A percentile compares a stretch with the other conserved stretches of the same genome.
Evolutionary conservation across 2,113 vertebrate genomes (phyloP).

Genomic region (Ceyx cyanopectus): DNA sequence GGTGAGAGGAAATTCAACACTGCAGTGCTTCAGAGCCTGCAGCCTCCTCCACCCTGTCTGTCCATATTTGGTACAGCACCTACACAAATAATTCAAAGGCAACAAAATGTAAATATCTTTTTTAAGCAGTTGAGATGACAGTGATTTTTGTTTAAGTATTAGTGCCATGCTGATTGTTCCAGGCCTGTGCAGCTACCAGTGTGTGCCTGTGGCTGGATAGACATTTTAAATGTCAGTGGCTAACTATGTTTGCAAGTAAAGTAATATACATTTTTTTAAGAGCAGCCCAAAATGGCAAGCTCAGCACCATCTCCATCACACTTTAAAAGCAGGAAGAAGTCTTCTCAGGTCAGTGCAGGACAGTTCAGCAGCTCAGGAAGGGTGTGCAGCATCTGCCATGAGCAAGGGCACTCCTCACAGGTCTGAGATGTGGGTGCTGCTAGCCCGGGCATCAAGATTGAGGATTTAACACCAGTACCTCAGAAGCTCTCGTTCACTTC

Average conservation of each 20-base stretch:
- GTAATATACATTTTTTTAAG: slow-evolving; percentile 54
- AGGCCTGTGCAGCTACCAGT: slow-evolving; percentile 46
- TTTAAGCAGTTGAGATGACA: slow-evolving; percentile 42
- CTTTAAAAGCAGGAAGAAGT: neutral
- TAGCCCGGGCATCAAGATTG: neutral
- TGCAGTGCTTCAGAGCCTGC: neutral
- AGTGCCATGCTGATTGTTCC: slow-evolving; percentile 54
- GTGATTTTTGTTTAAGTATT: slow-evolving; percentile 46
- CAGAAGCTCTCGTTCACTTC: neutral
- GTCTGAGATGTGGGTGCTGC: neutral
- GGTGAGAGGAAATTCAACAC: neutral
- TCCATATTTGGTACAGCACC: neutral
- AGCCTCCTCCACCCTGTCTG: neutral
- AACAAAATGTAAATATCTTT: slow-evolving; percentile 37
- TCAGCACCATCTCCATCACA: neutral
- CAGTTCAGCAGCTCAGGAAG: neutral
- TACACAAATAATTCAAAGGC: slow-evolving; percentile 38
- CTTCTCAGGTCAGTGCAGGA: neutral
- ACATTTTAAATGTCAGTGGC: slow-evolving; percentile 56
- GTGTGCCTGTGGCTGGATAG: slow-evolving; percentile 38
- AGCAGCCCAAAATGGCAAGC: slow-evolving; percentile 33
- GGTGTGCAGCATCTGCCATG: neutral
- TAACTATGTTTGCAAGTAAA: slow-evolving; percentile 50
- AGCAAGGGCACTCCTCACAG: neutral
- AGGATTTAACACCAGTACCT: neutral